Evolutionary conservation across 2,797 vertebrate genomes (phyloP).

Genomic region (Chrysocyon brachyurus): DNA sequence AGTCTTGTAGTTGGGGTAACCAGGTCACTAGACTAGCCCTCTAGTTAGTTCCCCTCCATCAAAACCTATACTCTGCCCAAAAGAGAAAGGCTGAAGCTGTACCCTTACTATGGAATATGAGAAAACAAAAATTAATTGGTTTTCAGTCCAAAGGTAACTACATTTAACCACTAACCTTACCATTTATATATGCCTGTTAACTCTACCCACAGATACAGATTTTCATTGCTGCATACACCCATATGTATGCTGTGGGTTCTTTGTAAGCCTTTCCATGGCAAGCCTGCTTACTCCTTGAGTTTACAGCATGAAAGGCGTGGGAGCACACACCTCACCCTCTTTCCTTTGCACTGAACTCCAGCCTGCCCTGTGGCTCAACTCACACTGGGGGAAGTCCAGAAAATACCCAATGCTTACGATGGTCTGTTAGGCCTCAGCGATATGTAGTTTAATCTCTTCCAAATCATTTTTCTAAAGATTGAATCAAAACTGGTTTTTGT

Average conservation of each 20-base stretch:
- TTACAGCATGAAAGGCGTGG: background rate
- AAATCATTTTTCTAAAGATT: constrained; percentile 74
- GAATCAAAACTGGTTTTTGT: constrained; percentile 64
- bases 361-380: constrained; percentile 7
- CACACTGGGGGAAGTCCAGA: background rate
- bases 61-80: background rate
- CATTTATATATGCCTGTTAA: background rate
- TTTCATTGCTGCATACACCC: background rate
- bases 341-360: background rate
- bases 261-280: background rate
- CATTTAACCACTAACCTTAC: background rate
- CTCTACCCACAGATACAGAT: background rate
- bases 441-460: constrained; percentile 53
- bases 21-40: background rate
- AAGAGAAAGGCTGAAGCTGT: background rate
- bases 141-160: background rate
- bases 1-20: background rate
- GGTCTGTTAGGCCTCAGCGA: constrained; percentile 9
- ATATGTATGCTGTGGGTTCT: background rate
- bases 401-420: background rate
- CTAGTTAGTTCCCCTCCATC: background rate
- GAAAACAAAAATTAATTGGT: background rate
- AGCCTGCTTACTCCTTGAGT: background rate
- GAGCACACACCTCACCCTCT: background rate
- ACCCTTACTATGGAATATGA: background rate